These are phyloP conservation scores for Cotesia vestalis DNA, from an alignment of 1,140 invertebrate species.

Conservation along the genomic window DNA sequence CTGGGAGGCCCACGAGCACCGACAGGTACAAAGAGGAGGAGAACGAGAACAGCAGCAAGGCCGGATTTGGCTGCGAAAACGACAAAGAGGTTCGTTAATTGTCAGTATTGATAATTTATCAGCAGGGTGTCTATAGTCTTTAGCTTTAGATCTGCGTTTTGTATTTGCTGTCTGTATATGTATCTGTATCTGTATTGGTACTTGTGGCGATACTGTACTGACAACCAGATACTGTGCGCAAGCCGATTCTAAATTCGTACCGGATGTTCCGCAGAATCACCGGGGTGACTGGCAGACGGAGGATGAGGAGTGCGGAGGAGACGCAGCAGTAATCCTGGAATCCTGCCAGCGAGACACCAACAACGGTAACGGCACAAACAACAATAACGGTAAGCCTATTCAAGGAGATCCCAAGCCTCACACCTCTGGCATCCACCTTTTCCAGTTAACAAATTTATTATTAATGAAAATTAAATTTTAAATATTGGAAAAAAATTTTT, in stretches of 20 bases:
- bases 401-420: slow-evolving; percentile 46
- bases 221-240: background rate
- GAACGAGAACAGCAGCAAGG: slow-evolving; percentile 52
- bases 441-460: background rate
- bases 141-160: background rate
- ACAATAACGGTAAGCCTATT: slow-evolving; percentile 58
- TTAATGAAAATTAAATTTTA: no score
- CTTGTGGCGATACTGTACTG: background rate
- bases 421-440: slow-evolving; percentile 39
- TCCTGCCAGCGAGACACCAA: slow-evolving; percentile 61
- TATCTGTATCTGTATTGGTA: background rate
- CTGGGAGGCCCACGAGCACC: slow-evolving; percentile 46
- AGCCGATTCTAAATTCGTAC: slow-evolving; percentile 51
- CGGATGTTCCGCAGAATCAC: slow-evolving; percentile 59
- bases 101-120: background rate
- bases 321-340: slow-evolving; percentile 62
- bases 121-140: background rate
- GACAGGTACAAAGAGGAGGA: slow-evolving; percentile 62
- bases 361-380: slow-evolving; percentile 57
- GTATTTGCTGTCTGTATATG: background rate
- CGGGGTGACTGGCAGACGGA: slow-evolving; percentile 62
- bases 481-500: no score
- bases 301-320: slow-evolving; percentile 62
- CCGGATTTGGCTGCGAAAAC: slow-evolving; percentile 46
- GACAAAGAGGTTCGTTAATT: slow-evolving; percentile 56